These are phyloP conservation scores for Apodemia hepburni DNA, from an alignment of 2,888 invertebrate genomes.

Conservation along the genomic window DNA sequence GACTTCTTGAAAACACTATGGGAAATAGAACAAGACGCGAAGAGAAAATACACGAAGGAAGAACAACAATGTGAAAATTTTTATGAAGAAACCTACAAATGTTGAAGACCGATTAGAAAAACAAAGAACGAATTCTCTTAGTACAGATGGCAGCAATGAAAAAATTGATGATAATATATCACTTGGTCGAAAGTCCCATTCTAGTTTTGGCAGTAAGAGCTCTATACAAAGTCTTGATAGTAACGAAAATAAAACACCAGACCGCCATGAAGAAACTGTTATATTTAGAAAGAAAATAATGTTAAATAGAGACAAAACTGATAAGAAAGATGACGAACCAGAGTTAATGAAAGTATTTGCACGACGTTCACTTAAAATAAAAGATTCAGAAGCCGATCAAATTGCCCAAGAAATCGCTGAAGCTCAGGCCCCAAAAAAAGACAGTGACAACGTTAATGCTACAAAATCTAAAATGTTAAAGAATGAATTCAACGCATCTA, in stretches of 20 bases:
- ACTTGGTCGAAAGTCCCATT: conserved; percentile 68
- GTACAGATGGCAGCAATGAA: conserved; percentile 67
- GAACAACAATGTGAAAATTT: no score
- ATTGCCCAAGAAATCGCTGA: conserved; percentile 80
- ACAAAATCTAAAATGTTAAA: conserved; percentile 58
- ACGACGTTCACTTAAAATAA: conserved; percentile 88
- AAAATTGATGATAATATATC: conserved; percentile 70
- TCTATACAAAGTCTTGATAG: conserved; percentile 72
- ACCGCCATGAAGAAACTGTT: conserved; percentile 69
- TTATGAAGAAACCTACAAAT: conserved; percentile 78
- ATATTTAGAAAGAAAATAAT: conserved; percentile 79
- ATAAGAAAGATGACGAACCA: conserved; percentile 84
- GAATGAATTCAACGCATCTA: conserved; percentile 74
- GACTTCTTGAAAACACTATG: no score
- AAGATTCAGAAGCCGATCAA: conserved; percentile 83
- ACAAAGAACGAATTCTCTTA: conserved; percentile 58
- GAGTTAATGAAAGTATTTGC: conserved; percentile 92
- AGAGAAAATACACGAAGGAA: no score
- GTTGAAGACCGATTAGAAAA: conserved; percentile 74
- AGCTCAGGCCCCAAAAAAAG: conserved; percentile 54
- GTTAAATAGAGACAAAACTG: conserved; percentile 59
- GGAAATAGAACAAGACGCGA: no score
- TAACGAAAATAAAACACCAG: conserved; percentile 60
- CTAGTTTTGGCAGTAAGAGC: conserved; percentile 72
- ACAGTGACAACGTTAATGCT: conserved; percentile 40